These are phyloP conservation scores for Cephalopachus bancanus DNA, from an alignment of 2,797 vertebrate genomes.

Conservation along the genomic window DNA sequence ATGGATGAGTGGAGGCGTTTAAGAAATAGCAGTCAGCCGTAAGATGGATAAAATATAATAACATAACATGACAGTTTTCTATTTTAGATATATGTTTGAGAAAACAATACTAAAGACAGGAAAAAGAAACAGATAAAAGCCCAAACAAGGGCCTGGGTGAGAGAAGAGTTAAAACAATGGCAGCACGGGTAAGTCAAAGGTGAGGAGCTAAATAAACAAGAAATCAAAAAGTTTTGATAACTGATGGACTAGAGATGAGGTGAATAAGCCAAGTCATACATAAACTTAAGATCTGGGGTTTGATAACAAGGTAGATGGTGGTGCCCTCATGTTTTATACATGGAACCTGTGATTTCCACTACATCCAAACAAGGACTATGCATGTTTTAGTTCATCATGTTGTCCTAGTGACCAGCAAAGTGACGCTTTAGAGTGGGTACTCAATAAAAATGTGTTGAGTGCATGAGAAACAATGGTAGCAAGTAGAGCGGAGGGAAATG, in stretches of 20 bases:
- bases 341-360: not conserved
- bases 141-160: not conserved
- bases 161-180: not conserved
- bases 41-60: not conserved
- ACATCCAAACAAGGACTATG: not conserved
- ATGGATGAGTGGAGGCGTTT: not conserved
- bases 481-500: not conserved
- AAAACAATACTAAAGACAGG: not conserved
- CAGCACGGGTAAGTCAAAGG: not conserved
- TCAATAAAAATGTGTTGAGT: not conserved
- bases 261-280: not conserved
- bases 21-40: not conserved
- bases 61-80: not conserved
- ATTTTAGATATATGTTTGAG: not conserved
- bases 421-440: not conserved
- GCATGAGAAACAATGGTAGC: not conserved
- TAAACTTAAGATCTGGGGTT: not conserved
- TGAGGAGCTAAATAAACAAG: not conserved
- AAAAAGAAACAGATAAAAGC: not conserved
- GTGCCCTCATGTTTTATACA: rapidly evolving
- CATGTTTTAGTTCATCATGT: not conserved
- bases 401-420: not conserved
- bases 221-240: not conserved
- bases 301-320: not conserved
- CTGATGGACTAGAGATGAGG: not conserved